These are phyloP conservation scores for Taenioides sp. DNA, from an alignment of 2,797 vertebrate genomes.

Conservation along the genomic window DNA sequence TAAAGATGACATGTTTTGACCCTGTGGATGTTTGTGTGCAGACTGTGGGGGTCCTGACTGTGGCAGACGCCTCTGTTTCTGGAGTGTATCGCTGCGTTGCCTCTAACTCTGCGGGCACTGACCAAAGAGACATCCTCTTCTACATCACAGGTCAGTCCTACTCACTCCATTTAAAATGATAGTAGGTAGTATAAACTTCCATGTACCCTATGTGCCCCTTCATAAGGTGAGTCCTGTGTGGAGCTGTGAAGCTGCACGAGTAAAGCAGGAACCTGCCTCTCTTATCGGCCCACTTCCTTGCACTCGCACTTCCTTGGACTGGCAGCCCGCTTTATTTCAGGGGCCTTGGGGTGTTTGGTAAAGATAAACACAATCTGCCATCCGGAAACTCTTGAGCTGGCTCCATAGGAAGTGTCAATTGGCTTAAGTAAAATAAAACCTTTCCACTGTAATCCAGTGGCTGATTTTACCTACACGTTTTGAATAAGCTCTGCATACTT, in stretches of 20 bases:
- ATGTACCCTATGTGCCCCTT: not conserved
- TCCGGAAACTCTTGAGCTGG: slow-evolving; percentile 98
- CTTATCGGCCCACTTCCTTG: slow-evolving; percentile 88
- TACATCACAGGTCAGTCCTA: slow-evolving; percentile 88
- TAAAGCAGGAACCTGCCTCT: slow-evolving; percentile 89
- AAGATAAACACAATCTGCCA: slow-evolving; percentile 99
- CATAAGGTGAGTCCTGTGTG: slow-evolving; percentile 28
- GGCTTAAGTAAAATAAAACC: slow-evolving; percentile 97
- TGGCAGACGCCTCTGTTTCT: slow-evolving; percentile 85
- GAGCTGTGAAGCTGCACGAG: slow-evolving; percentile 64
- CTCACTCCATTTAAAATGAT: not conserved
- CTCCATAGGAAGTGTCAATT: slow-evolving; percentile 99
- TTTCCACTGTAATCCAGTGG: slow-evolving; percentile 78
- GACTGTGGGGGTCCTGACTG: slow-evolving; percentile 87
- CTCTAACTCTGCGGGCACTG: slow-evolving; percentile 85
- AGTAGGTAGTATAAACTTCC: not conserved
- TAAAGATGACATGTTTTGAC: slow-evolving; percentile 41
- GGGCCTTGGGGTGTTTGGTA: slow-evolving; percentile 96
- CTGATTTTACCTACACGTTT: slow-evolving; percentile 73
- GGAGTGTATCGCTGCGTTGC: slow-evolving; percentile 91
- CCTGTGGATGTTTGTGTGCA: slow-evolving; percentile 61
- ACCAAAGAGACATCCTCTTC: slow-evolving; percentile 85
- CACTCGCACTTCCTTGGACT: slow-evolving; percentile 80
- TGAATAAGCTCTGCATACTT: slow-evolving; percentile 28
- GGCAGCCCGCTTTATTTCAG: slow-evolving; percentile 96